phyloP scores from a whole-genome alignment of 2,888 invertebrate species.

The Lepeophtheirus nordmannii region DNA sequence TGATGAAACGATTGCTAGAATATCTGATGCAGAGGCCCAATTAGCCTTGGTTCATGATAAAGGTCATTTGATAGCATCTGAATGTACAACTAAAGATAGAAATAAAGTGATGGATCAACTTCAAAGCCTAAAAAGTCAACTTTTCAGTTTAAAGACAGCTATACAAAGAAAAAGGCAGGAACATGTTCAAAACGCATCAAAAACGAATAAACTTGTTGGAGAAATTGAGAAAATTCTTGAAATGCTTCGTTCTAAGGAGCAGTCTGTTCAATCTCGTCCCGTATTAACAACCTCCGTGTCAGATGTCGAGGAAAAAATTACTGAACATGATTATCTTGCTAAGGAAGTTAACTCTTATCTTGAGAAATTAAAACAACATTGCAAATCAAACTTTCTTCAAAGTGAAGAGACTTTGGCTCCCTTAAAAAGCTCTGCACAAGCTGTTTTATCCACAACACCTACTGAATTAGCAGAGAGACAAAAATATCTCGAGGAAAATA shows the following conservation, averaged over 20 bases:
- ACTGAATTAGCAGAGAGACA: slow-evolving; percentile 62
- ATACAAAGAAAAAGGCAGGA: slow-evolving; percentile 74
- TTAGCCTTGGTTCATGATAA: slow-evolving; percentile 75
- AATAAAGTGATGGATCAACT: slow-evolving; percentile 73
- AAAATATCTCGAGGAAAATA: slow-evolving; percentile 61
- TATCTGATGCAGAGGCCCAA: slow-evolving; percentile 76
- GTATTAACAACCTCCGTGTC: slow-evolving; percentile 57
- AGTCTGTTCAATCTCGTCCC: slow-evolving; percentile 62
- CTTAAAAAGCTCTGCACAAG: slow-evolving; percentile 67
- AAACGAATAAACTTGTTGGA: slow-evolving; percentile 61
- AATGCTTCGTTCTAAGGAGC: slow-evolving; percentile 66
- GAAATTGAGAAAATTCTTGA: slow-evolving; percentile 68
- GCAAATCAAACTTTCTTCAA: background rate
- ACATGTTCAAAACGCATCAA: slow-evolving; percentile 70
- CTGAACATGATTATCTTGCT: slow-evolving; percentile 47
- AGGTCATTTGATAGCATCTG: slow-evolving; percentile 78
- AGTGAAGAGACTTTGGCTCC: slow-evolving; percentile 39
- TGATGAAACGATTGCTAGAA: slow-evolving; percentile 63
- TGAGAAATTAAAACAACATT: background rate
- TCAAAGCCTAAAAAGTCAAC: slow-evolving; percentile 67
- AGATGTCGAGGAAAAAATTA: slow-evolving; percentile 64
- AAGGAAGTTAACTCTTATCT: background rate
- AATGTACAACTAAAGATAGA: slow-evolving; percentile 69
- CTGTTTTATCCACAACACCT: slow-evolving; percentile 58
- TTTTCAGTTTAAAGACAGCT: slow-evolving; percentile 56